A percentile compares a stretch with the other conserved stretches of the same genome.
Evolutionary conservation across 2,888 invertebrate species (phyloP).

Genomic region (Chalcis sispes): DNA sequence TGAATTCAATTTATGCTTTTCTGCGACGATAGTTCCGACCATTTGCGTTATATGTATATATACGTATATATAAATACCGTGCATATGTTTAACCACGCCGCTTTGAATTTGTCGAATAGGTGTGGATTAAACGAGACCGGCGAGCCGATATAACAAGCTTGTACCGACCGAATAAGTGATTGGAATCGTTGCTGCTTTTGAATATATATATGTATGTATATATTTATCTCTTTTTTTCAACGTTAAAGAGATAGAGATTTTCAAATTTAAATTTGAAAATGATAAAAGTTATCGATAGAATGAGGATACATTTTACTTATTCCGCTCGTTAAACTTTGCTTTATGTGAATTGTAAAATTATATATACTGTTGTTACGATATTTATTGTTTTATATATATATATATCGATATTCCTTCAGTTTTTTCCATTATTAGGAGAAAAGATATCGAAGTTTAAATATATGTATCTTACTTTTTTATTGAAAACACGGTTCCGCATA

Average conservation of each 20-base stretch:
- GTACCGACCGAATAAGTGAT: too few relatives aligned
- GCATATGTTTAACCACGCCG: too few relatives aligned
- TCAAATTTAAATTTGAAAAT: background rate
- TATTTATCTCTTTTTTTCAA: too few relatives aligned
- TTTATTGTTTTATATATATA: too few relatives aligned
- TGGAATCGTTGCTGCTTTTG: too few relatives aligned
- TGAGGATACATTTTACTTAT: background rate
- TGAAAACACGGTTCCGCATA: background rate
- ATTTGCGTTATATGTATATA: too few relatives aligned
- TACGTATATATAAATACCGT: too few relatives aligned
- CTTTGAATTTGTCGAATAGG: too few relatives aligned
- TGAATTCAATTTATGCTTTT: conserved; percentile 37
- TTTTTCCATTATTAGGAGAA: conserved; percentile 23
- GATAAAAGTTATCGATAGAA: too few relatives aligned
- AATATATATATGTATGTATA: too few relatives aligned
- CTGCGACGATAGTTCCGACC: background rate
- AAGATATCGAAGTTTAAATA: conserved; percentile 6
- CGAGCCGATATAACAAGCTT: too few relatives aligned
- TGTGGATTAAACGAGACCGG: too few relatives aligned
- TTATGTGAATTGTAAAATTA: background rate
- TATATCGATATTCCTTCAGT: background rate
- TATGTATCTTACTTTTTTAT: conserved; percentile 24
- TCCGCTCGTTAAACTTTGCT: background rate
- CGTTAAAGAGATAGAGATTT: background rate
- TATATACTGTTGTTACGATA: background rate